phyloP scores from a whole-genome alignment of 2,113 vertebrate species.

The Forbesichthys agassizii region DNA sequence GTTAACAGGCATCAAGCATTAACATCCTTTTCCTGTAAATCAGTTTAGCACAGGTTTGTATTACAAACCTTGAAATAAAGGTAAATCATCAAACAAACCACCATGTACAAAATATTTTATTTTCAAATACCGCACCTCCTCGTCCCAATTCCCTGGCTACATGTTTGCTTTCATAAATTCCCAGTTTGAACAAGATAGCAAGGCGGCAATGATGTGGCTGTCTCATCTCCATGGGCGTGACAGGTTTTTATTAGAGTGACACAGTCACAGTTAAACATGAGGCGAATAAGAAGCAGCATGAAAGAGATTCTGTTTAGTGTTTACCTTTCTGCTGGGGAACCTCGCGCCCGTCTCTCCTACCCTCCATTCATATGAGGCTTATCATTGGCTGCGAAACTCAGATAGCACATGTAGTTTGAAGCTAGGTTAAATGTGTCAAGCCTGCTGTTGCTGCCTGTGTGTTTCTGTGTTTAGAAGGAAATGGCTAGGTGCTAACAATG shows the following conservation, averaged over 20 bases:
- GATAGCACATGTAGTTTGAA: neutral
- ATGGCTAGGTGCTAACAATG: conserved; percentile 1
- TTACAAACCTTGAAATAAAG: neutral
- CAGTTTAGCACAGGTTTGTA: neutral
- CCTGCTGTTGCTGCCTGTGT: neutral
- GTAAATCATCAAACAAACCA: conserved; percentile 1
- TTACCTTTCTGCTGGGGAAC: conserved; percentile 25
- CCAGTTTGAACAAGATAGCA: conserved; percentile 60
- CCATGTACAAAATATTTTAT: neutral
- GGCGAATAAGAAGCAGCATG: conserved; percentile 13
- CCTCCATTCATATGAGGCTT: conserved; percentile 22
- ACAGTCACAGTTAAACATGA: conserved; percentile 1
- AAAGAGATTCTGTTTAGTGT: conserved; percentile 44
- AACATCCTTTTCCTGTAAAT: too few relatives aligned
- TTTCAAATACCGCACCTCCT: neutral
- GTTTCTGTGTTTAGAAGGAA: neutral
- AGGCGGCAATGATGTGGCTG: neutral
- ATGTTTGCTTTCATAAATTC: conserved; percentile 46
- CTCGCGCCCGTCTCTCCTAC: conserved; percentile 49
- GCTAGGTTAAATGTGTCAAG: neutral
- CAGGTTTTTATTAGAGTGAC: neutral
- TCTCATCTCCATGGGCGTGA: conserved; percentile 12
- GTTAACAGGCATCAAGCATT: too few relatives aligned
- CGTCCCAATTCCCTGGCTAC: neutral
- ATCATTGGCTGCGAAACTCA: conserved; percentile 28